Percentiles rank a stretch among this genome's conserved stretches.
Evolutionary conservation across 2,888 invertebrate species (phyloP).

Genomic region (Athalia cordata): DNA sequence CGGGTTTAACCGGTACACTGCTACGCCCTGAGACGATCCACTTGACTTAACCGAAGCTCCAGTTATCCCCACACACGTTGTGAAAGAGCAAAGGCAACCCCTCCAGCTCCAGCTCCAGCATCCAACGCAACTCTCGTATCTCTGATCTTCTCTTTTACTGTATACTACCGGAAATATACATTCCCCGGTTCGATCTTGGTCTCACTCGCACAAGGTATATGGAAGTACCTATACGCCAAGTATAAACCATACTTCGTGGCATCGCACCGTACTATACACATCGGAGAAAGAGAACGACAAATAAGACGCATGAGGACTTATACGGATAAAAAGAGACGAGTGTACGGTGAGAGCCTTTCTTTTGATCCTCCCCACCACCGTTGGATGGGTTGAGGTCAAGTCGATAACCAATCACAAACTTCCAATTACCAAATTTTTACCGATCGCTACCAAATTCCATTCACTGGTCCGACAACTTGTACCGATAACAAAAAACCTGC

Average conservation of each 20-base stretch:
- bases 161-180: constrained; percentile 6
- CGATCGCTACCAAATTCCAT: background rate
- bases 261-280: background rate
- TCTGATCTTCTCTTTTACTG: constrained; percentile 6
- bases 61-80: constrained; percentile 63
- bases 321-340: background rate
- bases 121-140: constrained; percentile 3
- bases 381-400: constrained; percentile 19
- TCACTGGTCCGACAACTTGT: background rate
- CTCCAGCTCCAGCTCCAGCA: constrained; percentile 22
- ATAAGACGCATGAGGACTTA: background rate
- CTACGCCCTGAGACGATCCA: constrained; percentile 63
- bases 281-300: constrained; percentile 19
- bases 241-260: no score
- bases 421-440: background rate
- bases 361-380: background rate
- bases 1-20: constrained; percentile 63
- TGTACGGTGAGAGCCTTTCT: constrained; percentile 40
- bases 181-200: background rate
- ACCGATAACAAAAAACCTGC: background rate
- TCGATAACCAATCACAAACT: constrained; percentile 27
- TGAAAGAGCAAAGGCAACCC: background rate
- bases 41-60: constrained; percentile 67
- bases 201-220: background rate
- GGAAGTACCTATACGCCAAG: no score